Conservation (phyloP, 2,888 invertebrate species). For the Harpalus rufipes region DNA sequence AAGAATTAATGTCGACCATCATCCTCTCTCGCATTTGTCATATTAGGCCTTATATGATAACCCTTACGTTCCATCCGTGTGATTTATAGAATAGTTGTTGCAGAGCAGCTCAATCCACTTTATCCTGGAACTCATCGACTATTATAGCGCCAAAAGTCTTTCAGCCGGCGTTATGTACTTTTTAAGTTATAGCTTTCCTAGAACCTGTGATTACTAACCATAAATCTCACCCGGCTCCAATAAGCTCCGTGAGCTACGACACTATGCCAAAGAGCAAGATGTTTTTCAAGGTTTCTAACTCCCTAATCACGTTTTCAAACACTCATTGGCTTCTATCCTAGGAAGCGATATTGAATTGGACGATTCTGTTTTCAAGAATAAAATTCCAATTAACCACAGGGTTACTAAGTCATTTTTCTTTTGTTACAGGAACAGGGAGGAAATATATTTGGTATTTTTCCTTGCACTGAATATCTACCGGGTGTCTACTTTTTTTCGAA, state of each 20-base stretch:
- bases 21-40: not conserved
- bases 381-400: too few species aligned
- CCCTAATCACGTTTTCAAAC: not conserved
- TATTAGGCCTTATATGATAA: not conserved
- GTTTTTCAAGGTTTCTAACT: not conserved
- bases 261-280: not conserved
- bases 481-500: too few species aligned
- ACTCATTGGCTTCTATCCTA: not conserved
- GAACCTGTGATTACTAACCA: conserved; percentile 71
- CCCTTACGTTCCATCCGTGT: conserved; percentile 34
- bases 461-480: too few species aligned
- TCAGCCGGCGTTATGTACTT: conserved; percentile 69
- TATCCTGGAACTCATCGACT: conserved; percentile 64
- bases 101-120: conserved; percentile 61
- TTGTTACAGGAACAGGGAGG: too few species aligned
- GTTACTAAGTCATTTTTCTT: too few species aligned
- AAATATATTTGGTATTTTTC: too few species aligned
- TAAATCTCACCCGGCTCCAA: conserved; percentile 71
- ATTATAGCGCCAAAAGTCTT: conserved; percentile 63
- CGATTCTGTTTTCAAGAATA: too few species aligned
- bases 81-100: conserved; percentile 61
- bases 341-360: too few species aligned
- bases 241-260: conserved; percentile 68
- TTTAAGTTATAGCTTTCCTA: conserved; percentile 70
- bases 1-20: too few species aligned